These are phyloP conservation scores for Benthosema pterotum DNA, from an alignment of 2,797 vertebrate genomes.

Conservation along the genomic window DNA sequence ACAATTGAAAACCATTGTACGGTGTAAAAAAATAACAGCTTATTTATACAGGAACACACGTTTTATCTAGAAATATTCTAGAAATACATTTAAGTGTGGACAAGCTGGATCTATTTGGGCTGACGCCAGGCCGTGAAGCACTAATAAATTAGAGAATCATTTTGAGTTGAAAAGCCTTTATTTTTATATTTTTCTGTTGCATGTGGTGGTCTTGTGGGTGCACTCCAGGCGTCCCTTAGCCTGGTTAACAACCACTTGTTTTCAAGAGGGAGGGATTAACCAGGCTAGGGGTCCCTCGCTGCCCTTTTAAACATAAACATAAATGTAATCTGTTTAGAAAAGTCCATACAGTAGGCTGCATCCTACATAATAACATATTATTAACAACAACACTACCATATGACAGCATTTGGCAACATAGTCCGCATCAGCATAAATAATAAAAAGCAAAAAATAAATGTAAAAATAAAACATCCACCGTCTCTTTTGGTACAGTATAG, in stretches of 20 bases:
- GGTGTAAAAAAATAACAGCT: too few relatives aligned
- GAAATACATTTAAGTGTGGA: too few relatives aligned
- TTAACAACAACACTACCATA: slow-evolving; percentile 33
- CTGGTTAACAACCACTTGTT: too few relatives aligned
- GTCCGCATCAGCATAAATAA: slow-evolving; percentile 48
- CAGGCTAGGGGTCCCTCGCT: background rate
- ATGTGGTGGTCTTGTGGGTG: slow-evolving; percentile 26
- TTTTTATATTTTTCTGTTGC: slow-evolving; percentile 37
- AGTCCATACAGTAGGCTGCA: slow-evolving; percentile 14
- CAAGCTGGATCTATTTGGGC: too few relatives aligned
- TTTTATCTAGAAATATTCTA: too few relatives aligned
- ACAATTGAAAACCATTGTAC: too few relatives aligned
- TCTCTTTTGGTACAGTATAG: slow-evolving; percentile 70
- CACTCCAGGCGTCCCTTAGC: background rate
- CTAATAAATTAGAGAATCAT: background rate
- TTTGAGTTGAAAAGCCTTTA: slow-evolving; percentile 53
- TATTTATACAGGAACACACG: too few relatives aligned
- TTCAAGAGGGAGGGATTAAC: too few relatives aligned
- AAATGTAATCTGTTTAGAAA: slow-evolving; percentile 31
- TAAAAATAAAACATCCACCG: slow-evolving; percentile 53
- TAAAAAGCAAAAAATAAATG: slow-evolving; percentile 59
- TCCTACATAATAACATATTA: too few relatives aligned
- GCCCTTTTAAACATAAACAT: slow-evolving; percentile 10
- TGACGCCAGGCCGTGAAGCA: too few relatives aligned
- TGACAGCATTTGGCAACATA: slow-evolving; percentile 50